phyloP scores from a whole-genome alignment of 2,113 vertebrate species.

The Malurus melanocephalus region DNA sequence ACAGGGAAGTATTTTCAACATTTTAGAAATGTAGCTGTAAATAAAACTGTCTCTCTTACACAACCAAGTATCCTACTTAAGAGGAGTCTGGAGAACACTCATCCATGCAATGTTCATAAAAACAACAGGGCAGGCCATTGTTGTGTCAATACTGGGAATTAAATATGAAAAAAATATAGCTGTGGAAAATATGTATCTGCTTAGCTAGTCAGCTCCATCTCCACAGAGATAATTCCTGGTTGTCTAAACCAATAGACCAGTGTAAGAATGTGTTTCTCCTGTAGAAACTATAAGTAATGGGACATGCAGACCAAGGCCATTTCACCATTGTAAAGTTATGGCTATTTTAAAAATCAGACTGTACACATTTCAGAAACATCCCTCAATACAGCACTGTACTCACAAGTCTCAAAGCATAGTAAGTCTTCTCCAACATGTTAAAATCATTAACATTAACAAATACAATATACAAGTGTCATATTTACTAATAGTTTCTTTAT shows the following conservation, averaged over 20 bases:
- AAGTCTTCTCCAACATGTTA: background rate
- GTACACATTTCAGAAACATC: background rate
- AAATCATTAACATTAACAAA: background rate
- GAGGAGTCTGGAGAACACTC: background rate
- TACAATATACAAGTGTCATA: background rate
- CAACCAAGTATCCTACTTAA: background rate
- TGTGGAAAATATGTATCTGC: background rate
- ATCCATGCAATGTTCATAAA: background rate
- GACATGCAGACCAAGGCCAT: background rate
- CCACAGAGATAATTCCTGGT: background rate
- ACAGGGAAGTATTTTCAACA: background rate
- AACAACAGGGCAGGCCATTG: rapidly evolving
- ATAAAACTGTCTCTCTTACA: background rate
- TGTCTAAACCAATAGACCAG: background rate
- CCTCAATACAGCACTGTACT: background rate
- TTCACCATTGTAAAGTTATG: background rate
- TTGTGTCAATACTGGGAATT: background rate
- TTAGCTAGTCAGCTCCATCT: background rate
- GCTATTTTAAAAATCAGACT: background rate
- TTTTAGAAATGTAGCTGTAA: background rate
- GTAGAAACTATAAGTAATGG: background rate
- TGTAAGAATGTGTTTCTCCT: background rate
- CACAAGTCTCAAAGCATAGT: background rate
- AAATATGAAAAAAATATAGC: background rate
- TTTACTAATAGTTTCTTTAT: background rate